Conservation (phyloP, 2,113 vertebrate genomes). For the Ibidorhyncha struthersii region DNA sequence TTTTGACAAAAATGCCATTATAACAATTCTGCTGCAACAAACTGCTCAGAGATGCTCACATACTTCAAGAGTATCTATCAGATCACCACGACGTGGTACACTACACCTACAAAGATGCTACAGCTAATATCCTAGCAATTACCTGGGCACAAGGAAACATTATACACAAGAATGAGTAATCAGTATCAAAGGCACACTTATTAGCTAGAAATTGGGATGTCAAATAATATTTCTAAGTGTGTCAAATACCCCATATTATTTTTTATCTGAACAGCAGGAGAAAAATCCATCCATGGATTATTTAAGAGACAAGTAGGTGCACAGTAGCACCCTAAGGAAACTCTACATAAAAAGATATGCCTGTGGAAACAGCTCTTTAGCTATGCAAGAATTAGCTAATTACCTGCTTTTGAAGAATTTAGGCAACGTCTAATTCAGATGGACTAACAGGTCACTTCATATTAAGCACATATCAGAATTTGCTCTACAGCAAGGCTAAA, state of each 20-base stretch:
- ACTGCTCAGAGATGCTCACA: not conserved
- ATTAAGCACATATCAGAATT: fast-evolving
- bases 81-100: fast-evolving
- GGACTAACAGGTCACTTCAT: not conserved
- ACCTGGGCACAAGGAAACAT: not conserved
- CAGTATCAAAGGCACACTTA: not conserved
- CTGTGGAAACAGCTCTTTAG: not conserved
- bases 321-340: not conserved
- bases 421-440: not conserved
- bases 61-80: not conserved
- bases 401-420: not conserved
- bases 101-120: not conserved
- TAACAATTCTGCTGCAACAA: not conserved
- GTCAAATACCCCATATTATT: not conserved
- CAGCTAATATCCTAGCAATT: not conserved
- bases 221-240: not conserved
- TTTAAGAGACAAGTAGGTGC: fast-evolving
- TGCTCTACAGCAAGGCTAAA: not conserved
- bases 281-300: not conserved
- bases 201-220: not conserved
- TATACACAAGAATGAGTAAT: fast-evolving
- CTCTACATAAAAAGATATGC: not conserved
- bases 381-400: not conserved
- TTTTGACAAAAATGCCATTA: not conserved
- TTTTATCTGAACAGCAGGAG: not conserved